These are phyloP conservation scores for Platerodrilus igneus DNA, from an alignment of 2,888 invertebrate species.

Conservation along the genomic window DNA sequence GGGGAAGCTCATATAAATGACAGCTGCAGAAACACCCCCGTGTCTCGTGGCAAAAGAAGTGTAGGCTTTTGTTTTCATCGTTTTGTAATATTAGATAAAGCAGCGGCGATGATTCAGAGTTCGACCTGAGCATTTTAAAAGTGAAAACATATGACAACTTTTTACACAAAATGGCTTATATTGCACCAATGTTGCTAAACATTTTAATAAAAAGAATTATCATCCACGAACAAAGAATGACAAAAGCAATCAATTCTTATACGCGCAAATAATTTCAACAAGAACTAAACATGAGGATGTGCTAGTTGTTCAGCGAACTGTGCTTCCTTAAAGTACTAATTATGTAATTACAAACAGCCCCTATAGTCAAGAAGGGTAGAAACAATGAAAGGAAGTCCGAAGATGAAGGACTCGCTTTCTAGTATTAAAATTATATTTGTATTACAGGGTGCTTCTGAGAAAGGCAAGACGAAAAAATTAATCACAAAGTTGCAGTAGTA, in stretches of 20 bases:
- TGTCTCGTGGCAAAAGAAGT: conserved; percentile 22
- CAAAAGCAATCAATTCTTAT: too few species aligned
- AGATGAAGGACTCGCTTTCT: conserved; percentile 2
- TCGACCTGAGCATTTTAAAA: too few species aligned
- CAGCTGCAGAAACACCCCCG: conserved; percentile 31
- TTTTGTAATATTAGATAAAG: conserved; percentile 17
- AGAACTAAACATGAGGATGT: too few species aligned
- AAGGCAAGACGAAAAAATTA: conserved; percentile 12
- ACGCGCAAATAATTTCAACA: too few species aligned
- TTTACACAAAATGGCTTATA: too few species aligned
- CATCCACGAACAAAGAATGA: too few species aligned
- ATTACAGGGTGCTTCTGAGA: neutral
- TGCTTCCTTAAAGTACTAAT: conserved; percentile 12
- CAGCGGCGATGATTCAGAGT: too few species aligned
- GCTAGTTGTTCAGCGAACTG: conserved; percentile 12
- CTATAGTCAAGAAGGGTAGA: neutral
- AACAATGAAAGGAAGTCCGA: conserved; percentile 12
- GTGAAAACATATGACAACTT: too few species aligned
- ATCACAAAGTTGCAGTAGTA: conserved; percentile 12
- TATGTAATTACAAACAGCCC: conserved; percentile 8
- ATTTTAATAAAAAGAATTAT: too few species aligned
- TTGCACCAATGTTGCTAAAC: too few species aligned
- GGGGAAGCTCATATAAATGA: conserved; percentile 11
- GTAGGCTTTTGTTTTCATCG: conserved; percentile 19
- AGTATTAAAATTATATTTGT: neutral